Evolutionary conservation across 2,113 vertebrate genomes (phyloP), one percentile per base, ranked within the genome.

Genomic region (Megalops atlanticus): DNA sequence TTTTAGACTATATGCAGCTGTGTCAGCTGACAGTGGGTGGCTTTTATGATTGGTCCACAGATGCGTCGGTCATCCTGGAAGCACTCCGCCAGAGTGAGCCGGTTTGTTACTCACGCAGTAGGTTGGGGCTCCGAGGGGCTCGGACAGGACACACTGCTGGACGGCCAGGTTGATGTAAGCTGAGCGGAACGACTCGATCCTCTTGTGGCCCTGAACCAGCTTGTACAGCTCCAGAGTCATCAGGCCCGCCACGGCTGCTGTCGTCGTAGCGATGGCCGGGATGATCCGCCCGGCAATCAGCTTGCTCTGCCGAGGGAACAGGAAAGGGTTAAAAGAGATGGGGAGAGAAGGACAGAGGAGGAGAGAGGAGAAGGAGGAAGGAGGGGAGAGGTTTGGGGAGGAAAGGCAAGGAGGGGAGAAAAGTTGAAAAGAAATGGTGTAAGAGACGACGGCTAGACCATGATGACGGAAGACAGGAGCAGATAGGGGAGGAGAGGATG

Each of bases 181-280:
- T 1, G 89, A 88, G 49, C 96, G 91, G 92, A 94, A 96, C 71
- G 89, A 91, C 18, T 47, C 18, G 81, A 85, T 89, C 31, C 90
- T 71, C 85, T 4, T 73, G 70, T 92, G 90, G 2, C 90, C 89
- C 58, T 93, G 92, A 31, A 94, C 94, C 82, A 97, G 81, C 86
- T 97, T 98, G 82, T 95, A 97, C 49, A 98, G 84, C 87, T 98
- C 97, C 91, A 98, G 87, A 87, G 95, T 96, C 0, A 94, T 89
- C 84, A 98, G 89, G 76, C 96, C 96, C 0, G 95, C 96, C 87
- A 97, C 94, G 0, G 94, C 96, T 0, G 95, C 94, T 0, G 96
- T 97, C 1, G 95, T 96, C 58, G 97, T 99, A 73, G 93, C 95
- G 33, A 98, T 94, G 83, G 97, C 97, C 0, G 97, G 97, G 81